phyloP scores from a whole-genome alignment of 2,113 vertebrate species.

The Anthoscopus minutus region DNA sequence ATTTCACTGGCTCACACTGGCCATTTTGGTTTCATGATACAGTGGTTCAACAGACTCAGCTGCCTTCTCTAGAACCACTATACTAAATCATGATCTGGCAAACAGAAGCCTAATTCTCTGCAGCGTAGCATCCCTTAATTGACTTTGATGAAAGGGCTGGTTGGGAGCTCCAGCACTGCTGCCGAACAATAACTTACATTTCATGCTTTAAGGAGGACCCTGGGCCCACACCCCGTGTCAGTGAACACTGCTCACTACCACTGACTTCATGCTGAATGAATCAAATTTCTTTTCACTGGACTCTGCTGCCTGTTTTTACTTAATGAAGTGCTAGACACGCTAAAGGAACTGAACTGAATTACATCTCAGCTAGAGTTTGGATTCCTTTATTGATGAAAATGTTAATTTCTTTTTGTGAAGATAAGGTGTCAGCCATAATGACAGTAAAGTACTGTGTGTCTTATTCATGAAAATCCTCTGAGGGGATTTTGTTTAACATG shows the following conservation, averaged over 20 bases:
- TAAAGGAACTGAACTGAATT: slow-evolving; percentile 45
- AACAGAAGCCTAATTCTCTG: not conserved
- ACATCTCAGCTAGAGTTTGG: slow-evolving; percentile 38
- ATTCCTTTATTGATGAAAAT: slow-evolving; percentile 46
- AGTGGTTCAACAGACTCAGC: not conserved
- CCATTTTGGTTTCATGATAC: not conserved
- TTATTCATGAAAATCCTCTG: slow-evolving; percentile 10
- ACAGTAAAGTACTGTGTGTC: slow-evolving; percentile 8
- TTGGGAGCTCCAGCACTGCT: not conserved
- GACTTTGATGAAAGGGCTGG: slow-evolving; percentile 22
- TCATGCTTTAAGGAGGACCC: not conserved
- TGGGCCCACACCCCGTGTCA: not conserved
- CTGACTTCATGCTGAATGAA: slow-evolving; percentile 38
- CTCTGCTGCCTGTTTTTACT: slow-evolving; percentile 13
- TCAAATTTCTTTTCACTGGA: slow-evolving; percentile 20
- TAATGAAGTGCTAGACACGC: slow-evolving; percentile 45
- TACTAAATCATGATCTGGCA: not conserved
- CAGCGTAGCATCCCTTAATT: not conserved
- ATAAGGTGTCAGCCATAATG: slow-evolving; percentile 36
- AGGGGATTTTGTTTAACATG: slow-evolving; percentile 32
- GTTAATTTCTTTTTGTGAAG: slow-evolving; percentile 45
- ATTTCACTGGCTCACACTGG: not conserved
- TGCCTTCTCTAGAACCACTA: not conserved
- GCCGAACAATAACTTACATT: not conserved
- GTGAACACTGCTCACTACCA: not conserved